Percentiles rank a stretch among this genome's conserved stretches.
phyloP scores from a whole-genome alignment of 2,797 vertebrate species.

The Siniperca obscura region DNA sequence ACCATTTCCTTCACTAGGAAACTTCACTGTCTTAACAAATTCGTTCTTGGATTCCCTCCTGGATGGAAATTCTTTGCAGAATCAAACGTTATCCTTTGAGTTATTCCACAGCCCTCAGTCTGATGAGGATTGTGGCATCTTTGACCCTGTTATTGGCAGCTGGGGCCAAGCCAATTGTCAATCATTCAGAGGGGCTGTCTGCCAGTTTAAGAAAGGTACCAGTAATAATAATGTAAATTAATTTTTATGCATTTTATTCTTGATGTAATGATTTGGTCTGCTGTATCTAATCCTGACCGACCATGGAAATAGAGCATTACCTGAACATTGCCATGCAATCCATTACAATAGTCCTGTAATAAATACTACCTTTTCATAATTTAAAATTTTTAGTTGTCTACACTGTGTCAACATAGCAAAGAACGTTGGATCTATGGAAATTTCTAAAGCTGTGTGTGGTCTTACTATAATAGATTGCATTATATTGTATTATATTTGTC shows the following conservation, averaged over 20 bases:
- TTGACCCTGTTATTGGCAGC: slow-evolving; percentile 72
- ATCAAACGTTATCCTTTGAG: slow-evolving; percentile 64
- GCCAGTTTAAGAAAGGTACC: slow-evolving; percentile 83
- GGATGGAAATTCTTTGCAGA: slow-evolving; percentile 40
- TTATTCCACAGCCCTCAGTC: slow-evolving; percentile 24
- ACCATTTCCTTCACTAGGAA: slow-evolving; percentile 54
- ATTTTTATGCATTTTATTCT: background rate
- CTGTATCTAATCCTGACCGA: background rate
- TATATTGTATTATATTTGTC: background rate
- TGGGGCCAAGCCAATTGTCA: slow-evolving; percentile 63
- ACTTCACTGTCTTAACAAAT: slow-evolving; percentile 23
- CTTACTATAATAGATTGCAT: background rate
- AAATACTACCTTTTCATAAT: background rate
- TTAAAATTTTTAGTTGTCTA: background rate
- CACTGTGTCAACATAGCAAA: background rate
- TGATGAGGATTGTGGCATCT: slow-evolving; percentile 72
- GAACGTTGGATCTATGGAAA: background rate
- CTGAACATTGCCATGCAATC: background rate
- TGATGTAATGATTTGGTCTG: background rate
- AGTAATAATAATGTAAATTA: background rate
- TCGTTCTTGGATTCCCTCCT: slow-evolving; percentile 26
- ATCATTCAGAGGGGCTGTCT: slow-evolving; percentile 76
- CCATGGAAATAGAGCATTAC: background rate
- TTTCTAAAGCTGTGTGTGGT: background rate
- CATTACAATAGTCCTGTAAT: background rate